These are phyloP conservation scores for Lepus europaeus DNA, from an alignment of 2,113 vertebrate genomes.

Conservation along the genomic window DNA sequence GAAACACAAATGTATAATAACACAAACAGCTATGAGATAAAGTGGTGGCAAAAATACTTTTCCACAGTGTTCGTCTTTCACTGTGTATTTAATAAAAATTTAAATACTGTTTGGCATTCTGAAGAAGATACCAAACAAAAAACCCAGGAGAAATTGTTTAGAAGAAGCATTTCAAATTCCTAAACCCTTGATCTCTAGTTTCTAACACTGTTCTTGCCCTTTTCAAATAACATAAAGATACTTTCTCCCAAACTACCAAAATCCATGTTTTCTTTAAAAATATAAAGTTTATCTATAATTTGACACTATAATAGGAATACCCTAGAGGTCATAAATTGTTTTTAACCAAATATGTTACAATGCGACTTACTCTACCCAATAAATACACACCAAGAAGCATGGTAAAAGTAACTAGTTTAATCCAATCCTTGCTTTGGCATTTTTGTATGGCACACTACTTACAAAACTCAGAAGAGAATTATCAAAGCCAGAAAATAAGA, in stretches of 20 bases:
- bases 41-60: conserved; percentile 48
- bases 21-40: background rate
- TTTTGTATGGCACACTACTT: conserved; percentile 30
- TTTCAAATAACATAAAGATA: conserved; percentile 48
- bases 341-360: conserved; percentile 26
- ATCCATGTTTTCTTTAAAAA: conserved; percentile 62
- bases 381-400: background rate
- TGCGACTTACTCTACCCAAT: background rate
- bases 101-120: background rate
- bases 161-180: background rate
- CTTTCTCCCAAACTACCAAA: conserved; percentile 8
- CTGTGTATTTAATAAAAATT: conserved; percentile 24
- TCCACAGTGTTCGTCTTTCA: conserved; percentile 22
- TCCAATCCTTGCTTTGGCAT: background rate
- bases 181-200: background rate
- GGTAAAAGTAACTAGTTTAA: conserved; percentile 29
- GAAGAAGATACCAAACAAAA: background rate
- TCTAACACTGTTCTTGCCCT: background rate
- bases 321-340: conserved; percentile 16
- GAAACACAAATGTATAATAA: background rate
- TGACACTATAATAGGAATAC: conserved; percentile 9
- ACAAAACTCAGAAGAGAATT: background rate
- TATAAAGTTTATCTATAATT: conserved; percentile 1
- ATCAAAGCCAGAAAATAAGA: conserved; percentile 46
- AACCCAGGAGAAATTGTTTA: background rate